phyloP scores from a whole-genome alignment of 2,113 vertebrate genomes.

The Phalacrocorax carbo region DNA sequence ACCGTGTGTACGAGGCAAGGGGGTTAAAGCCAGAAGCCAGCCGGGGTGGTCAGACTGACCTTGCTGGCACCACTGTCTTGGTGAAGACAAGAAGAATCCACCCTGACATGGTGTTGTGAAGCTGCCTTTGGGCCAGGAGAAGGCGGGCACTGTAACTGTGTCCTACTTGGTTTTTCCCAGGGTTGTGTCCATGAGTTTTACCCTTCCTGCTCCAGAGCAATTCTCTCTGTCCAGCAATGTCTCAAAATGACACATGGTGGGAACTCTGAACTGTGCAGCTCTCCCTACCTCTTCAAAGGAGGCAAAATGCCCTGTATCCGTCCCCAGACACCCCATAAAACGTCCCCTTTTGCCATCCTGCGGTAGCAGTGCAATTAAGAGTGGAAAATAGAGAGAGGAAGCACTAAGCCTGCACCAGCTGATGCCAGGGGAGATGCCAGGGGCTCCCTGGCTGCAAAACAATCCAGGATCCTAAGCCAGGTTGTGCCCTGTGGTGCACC shows the following conservation, averaged over 20 bases:
- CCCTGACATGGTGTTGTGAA: neutral
- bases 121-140: neutral
- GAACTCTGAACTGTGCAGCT: neutral
- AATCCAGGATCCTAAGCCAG: neutral
- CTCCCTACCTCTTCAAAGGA: neutral
- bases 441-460: neutral
- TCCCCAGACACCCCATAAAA: neutral
- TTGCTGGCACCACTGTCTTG: neutral
- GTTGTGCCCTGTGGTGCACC: neutral
- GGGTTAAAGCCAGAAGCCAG: neutral
- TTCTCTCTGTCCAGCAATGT: neutral
- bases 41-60: neutral
- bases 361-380: neutral
- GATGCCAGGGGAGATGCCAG: neutral
- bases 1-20: neutral
- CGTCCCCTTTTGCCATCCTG: neutral
- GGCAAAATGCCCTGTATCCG: neutral
- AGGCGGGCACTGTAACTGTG: neutral
- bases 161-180: neutral
- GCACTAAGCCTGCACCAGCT: neutral
- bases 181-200: fast-evolving
- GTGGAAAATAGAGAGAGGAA: neutral
- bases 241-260: neutral
- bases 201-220: neutral
- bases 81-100: neutral